Evolutionary conservation across 1,140 invertebrate genomes (phyloP).

Genomic region (Rhizoglyphus robini): DNA sequence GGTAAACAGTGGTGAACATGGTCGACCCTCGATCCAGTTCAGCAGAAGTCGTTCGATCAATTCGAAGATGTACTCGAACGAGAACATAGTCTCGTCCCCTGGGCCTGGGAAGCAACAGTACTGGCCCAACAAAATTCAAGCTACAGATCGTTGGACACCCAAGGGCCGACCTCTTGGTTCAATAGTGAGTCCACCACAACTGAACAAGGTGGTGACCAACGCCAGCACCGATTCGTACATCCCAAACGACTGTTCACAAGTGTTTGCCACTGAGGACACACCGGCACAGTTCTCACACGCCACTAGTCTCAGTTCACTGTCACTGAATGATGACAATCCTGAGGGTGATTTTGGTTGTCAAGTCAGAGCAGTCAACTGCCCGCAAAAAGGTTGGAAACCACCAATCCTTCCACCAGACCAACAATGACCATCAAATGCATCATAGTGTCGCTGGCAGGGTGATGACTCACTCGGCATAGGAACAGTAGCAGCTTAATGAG

Average conservation of each 20-base stretch:
- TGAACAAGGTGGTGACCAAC: conserved; percentile 38
- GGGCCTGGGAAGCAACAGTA: too few species aligned
- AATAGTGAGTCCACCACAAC: conserved; percentile 32
- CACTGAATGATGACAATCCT: conserved; percentile 37
- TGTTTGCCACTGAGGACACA: conserved; percentile 68
- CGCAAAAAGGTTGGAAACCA: not conserved
- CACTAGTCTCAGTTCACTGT: conserved; percentile 54
- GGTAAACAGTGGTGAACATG: too few species aligned
- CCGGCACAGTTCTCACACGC: conserved; percentile 60
- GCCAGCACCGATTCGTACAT: conserved; percentile 50
- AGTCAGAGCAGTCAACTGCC: not conserved
- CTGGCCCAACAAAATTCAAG: too few species aligned
- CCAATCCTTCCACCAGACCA: not conserved
- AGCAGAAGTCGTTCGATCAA: too few species aligned
- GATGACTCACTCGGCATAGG: too few species aligned
- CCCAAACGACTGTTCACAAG: not conserved
- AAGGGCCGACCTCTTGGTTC: conserved; percentile 32
- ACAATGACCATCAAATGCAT: not conserved
- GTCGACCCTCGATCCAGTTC: too few species aligned
- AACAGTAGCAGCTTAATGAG: too few species aligned
- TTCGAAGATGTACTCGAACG: too few species aligned
- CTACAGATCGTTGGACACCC: too few species aligned
- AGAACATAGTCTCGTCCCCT: too few species aligned
- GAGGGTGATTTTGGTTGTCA: not conserved
- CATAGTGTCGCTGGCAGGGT: too few species aligned